Base-by-base conservation (phyloP, 2,888 invertebrate genomes). In the Listrodromus nycthemerus region DNA sequence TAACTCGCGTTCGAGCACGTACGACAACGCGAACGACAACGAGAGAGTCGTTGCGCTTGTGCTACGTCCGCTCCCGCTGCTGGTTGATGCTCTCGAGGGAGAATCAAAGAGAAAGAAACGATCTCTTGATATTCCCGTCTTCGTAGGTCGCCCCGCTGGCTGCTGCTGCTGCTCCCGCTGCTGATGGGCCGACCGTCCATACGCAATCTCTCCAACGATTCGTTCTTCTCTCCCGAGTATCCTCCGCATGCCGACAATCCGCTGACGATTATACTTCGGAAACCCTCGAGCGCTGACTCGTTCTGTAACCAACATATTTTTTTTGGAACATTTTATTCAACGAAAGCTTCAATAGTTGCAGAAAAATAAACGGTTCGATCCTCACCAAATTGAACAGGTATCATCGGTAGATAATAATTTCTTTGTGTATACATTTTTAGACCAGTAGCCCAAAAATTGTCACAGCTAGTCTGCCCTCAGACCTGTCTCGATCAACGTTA, bases 121-220 rank as follows among this genome's bases (percentile, higher is more conserved):
- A 89, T 90, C 91, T 87, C 89, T 90, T 89, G 91, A 91, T 91
- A 91, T 90, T 91, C 91, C 87, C 87, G 87, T 89, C 88, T 88
- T 80, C 69, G 70, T 79, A 86, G 87, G 90, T 90, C 90, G 91
- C 90, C 91, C 91, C 87, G 89, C 91, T 90, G 91, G 86, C 91
- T 91, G 90, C 24, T 65, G 50, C 30, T 41, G 30, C 48, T 52
- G 8, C 30, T 55, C 41, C 75, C 65, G 65, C 74, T 45, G 21
- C 87, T 88, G 90, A 88, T 88, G 88, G 89, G 88, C 87, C 16
- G 89, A 88, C 85, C 87, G 86, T 87, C 84, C 80, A 81, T 84
- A 79, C 81, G 82, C 84, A 83, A 81, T 82, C 84, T 80, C 86
- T 77, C 86, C 76, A 74, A 84, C 84, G 76, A 80, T 67, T 58